phyloP scores from a whole-genome alignment of 1,140 invertebrate genomes.

The Acyrthosiphon pisum region DNA sequence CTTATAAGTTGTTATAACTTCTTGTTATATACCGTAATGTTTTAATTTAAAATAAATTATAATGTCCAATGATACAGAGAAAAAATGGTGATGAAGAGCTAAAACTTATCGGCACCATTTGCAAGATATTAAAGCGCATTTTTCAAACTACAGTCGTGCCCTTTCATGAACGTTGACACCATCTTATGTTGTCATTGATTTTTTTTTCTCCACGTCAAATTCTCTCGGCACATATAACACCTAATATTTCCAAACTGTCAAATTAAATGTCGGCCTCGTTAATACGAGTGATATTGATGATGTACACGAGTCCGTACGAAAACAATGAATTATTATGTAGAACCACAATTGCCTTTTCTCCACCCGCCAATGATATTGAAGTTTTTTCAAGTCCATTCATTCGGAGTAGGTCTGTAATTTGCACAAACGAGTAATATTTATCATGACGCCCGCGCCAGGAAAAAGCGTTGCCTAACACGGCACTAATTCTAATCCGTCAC shows the following conservation, averaged over 20 bases:
- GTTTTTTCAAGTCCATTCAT: neutral
- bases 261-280: slow-evolving; percentile 27
- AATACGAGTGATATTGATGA: slow-evolving; percentile 45
- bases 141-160: slow-evolving; percentile 6
- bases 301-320: neutral
- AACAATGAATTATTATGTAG: slow-evolving; percentile 40
- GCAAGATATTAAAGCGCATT: slow-evolving; percentile 27
- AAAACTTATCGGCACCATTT: neutral
- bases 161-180: slow-evolving; percentile 26
- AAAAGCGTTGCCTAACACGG: neutral
- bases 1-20: neutral
- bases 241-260: slow-evolving; percentile 48
- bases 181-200: slow-evolving; percentile 45
- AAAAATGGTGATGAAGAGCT: neutral
- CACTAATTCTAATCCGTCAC: neutral
- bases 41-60: neutral
- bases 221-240: slow-evolving; percentile 20
- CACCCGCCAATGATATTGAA: neutral
- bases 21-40: neutral
- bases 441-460: neutral
- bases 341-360: neutral
- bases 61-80: neutral
- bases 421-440: neutral
- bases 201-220: slow-evolving; percentile 27
- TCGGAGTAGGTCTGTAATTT: neutral